Evolutionary conservation across 2,797 vertebrate species (phyloP), one percentile per base, ranked within the genome.

Genomic region (Diceros bicornis): DNA sequence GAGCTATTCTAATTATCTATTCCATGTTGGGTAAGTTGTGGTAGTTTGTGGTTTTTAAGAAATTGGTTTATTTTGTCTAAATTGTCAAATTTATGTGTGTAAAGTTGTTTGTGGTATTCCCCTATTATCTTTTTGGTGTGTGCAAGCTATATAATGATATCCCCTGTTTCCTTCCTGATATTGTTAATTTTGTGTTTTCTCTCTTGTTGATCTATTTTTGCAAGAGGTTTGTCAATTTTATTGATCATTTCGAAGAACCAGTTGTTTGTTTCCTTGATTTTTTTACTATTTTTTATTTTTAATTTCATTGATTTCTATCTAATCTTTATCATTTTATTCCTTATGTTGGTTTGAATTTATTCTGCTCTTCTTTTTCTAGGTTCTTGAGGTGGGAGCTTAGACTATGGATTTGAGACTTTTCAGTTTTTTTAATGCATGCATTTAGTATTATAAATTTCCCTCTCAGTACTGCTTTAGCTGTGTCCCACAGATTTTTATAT

Each of bases 401-500:
- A 61, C 69, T 41, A 52, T 17, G 0, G n/a, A 62, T 95, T 71
- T 85, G 62, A 78, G 5, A 91, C 17, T 71, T 77, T 37, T 44
- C 66, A 41, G 21, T 13, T 59, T 47, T 50, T 85, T 71, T 9
- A 62, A 78, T 71, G 12, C 44, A 41, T 71, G 8, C 9, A 17
- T 32, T 94, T 62, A 62, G 44, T 78, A 18, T 88, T 88, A 68
- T 68, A 94, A 71, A 91, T 37, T 78, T 71, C 44, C 41, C 25
- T 64, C 44, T 62, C 18, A 18, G 7, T 37, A 32, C 32, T 79
- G 41, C 32, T 20, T 83, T 83, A 94, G 10, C 50, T 37, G 7
- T 84, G 20, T 57, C 69, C 37, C 61, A 77, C 37, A 82, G 13
- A 32, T 90, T 89, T 82, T 50, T 41, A 34, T 8, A 68, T 37